Conservation (phyloP, 2,797 vertebrate species). For the Coluber constrictor region DNA sequence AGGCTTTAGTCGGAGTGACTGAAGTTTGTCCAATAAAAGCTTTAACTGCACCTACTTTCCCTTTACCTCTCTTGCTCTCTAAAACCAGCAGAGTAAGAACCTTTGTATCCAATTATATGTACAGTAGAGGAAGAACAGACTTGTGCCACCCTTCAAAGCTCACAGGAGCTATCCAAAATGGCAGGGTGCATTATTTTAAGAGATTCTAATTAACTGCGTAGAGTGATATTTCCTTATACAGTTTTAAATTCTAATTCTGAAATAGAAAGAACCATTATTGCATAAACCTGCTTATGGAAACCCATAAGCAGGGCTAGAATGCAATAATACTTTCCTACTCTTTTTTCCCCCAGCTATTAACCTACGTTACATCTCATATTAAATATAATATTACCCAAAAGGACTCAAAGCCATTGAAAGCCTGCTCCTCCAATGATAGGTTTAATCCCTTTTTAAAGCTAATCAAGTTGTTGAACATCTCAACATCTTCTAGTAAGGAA, state of each 20-base stretch:
- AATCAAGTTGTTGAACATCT: not conserved
- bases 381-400: not conserved
- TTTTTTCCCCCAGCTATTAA: not conserved
- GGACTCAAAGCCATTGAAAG: not conserved
- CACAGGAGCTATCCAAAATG: not conserved
- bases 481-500: not conserved
- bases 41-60: constrained; percentile 14
- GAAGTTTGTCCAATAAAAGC: constrained; percentile 33
- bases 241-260: not conserved
- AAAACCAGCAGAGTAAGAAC: constrained; percentile 10
- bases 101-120: constrained; percentile 21
- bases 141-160: not conserved
- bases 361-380: not conserved
- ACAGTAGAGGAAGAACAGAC: not conserved
- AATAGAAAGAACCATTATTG: not conserved
- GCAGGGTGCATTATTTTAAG: not conserved
- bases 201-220: not conserved
- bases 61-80: constrained; percentile 13
- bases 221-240: not conserved
- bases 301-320: not conserved
- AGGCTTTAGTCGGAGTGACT: constrained; percentile 21
- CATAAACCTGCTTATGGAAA: not conserved
- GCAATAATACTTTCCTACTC: not conserved
- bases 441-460: not conserved
- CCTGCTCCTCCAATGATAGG: not conserved